These are phyloP conservation scores for Papilio protenor DNA, from an alignment of 2,888 invertebrate genomes.

Conservation along the genomic window DNA sequence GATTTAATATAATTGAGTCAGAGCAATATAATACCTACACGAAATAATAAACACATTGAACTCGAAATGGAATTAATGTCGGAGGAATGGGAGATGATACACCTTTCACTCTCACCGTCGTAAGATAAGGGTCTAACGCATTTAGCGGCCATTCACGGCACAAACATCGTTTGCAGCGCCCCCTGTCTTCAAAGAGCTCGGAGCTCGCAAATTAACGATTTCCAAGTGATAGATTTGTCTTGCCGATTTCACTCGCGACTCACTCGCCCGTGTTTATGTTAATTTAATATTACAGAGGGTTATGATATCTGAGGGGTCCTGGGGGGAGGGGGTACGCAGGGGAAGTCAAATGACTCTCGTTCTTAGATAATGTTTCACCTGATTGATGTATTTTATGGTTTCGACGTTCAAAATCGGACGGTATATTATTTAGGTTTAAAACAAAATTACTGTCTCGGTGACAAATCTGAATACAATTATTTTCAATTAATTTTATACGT, in stretches of 20 bases:
- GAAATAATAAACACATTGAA: conserved; percentile 28
- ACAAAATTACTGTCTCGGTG: not conserved
- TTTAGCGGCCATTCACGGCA: conserved; percentile 64
- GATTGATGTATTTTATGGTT: conserved; percentile 15
- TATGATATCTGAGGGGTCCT: conserved; percentile 43
- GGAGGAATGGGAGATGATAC: conserved; percentile 30
- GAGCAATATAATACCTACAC: not conserved
- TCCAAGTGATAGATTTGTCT: conserved; percentile 76
- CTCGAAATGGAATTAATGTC: conserved; percentile 30
- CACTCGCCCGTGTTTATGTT: conserved; percentile 48
- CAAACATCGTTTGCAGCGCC: conserved; percentile 58
- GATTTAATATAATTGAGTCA: not conserved
- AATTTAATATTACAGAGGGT: conserved; percentile 56
- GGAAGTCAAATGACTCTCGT: conserved; percentile 22
- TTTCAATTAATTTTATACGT: not conserved
- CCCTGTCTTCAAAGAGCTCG: conserved; percentile 46
- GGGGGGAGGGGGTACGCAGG: conserved; percentile 4
- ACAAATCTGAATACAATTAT: not conserved
- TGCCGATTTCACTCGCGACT: conserved; percentile 74
- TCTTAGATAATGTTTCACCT: conserved; percentile 27
- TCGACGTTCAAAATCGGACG: not conserved
- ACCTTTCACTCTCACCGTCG: conserved; percentile 40
- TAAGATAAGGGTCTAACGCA: conserved; percentile 58
- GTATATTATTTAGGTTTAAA: not conserved
- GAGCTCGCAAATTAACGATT: conserved; percentile 72